Conservation (phyloP, 2,113 vertebrate species). For the Budorcas taxicolor region DNA sequence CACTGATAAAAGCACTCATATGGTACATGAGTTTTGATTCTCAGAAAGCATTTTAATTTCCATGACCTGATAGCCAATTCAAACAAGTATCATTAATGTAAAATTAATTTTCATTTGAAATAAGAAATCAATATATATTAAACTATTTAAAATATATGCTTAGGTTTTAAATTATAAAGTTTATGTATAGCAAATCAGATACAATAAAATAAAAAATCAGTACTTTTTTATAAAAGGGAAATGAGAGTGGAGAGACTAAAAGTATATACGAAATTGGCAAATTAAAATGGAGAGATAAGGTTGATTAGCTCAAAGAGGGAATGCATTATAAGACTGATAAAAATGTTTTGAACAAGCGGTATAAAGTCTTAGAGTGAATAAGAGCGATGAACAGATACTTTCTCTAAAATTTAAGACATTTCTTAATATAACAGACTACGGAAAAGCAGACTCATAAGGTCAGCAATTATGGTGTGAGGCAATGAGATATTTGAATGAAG, state of each 20-base stretch:
- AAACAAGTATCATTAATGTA: not conserved
- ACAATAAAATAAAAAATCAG: not conserved
- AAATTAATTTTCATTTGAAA: not conserved
- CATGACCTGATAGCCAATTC: not conserved
- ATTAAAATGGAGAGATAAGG: not conserved
- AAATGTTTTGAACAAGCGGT: not conserved
- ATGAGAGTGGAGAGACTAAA: not conserved
- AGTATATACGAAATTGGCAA: not conserved
- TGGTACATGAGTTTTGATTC: not conserved
- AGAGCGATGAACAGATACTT: not conserved
- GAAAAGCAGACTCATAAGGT: not conserved
- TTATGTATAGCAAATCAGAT: not conserved
- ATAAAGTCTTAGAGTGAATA: not conserved
- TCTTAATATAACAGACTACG: not conserved
- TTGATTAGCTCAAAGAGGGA: not conserved
- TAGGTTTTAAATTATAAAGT: not conserved
- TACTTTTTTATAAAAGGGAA: not conserved
- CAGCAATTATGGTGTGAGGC: not conserved
- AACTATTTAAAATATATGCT: not conserved
- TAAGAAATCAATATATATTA: not conserved
- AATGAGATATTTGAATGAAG: conserved; percentile 11
- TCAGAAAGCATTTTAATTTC: not conserved
- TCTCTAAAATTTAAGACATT: not conserved
- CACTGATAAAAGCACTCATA: not conserved
- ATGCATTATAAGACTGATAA: not conserved